These are phyloP conservation scores for Alsophila aescularia DNA, from an alignment of 2,888 invertebrate genomes.

Conservation along the genomic window DNA sequence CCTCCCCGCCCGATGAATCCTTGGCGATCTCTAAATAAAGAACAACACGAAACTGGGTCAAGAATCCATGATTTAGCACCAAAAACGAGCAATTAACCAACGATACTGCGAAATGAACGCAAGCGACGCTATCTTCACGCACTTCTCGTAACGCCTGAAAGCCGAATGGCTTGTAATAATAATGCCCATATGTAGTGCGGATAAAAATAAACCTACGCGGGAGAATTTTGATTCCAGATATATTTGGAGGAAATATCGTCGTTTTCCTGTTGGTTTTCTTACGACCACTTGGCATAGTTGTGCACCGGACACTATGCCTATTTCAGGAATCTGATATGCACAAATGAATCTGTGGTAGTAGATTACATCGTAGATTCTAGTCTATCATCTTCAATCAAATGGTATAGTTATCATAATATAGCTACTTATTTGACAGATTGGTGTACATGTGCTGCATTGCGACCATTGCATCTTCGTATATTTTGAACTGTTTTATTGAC, in stretches of 20 bases:
- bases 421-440: constrained; percentile 7
- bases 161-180: constrained; percentile 71
- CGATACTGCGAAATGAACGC: constrained; percentile 38
- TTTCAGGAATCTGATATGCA: neutral
- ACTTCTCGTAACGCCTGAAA: constrained; percentile 54
- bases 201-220: constrained; percentile 78
- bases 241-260: constrained; percentile 62
- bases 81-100: constrained; percentile 42
- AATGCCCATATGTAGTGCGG: constrained; percentile 67
- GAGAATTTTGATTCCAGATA: constrained; percentile 68
- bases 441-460: neutral
- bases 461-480: neutral
- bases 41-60: constrained; percentile 67
- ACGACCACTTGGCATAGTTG: constrained; percentile 12
- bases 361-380: too few relatives aligned
- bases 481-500: neutral
- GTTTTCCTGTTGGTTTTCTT: constrained; percentile 52
- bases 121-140: constrained; percentile 46
- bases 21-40: constrained; percentile 61
- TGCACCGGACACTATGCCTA: constrained; percentile 3
- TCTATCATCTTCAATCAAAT: neutral
- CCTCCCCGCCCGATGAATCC: constrained; percentile 59
- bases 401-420: constrained; percentile 9
- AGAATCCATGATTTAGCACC: constrained; percentile 55
- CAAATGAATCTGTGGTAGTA: neutral